Conservation (phyloP, 2,797 vertebrate genomes). For the Sebastes matsubarae region DNA sequence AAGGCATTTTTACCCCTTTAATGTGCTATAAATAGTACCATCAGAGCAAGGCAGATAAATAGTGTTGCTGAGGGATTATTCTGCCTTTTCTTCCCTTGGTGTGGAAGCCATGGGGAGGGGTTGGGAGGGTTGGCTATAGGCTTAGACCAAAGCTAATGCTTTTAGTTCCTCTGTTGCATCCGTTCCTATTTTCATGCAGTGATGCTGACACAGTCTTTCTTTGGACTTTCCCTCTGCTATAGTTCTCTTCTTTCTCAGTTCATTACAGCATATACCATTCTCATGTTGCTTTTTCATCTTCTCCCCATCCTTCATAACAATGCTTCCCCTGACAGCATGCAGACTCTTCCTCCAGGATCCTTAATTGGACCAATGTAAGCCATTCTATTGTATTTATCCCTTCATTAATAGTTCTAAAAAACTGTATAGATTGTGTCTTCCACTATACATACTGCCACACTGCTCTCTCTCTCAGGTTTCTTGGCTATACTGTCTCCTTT, state of each 20-base stretch:
- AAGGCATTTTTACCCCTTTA: conserved; percentile 25
- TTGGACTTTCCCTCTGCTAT: conserved; percentile 14
- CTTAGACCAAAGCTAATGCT: conserved; percentile 50
- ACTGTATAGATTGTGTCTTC: background rate
- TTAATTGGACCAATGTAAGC: conserved; percentile 23
- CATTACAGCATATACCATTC: conserved; percentile 20
- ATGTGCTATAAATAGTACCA: conserved; percentile 68
- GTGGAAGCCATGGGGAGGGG: conserved; percentile 37
- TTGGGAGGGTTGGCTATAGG: conserved; percentile 22
- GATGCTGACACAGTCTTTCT: conserved; percentile 35
- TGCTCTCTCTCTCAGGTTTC: background rate
- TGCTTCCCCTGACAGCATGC: background rate
- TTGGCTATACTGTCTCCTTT: background rate
- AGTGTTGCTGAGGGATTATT: conserved; percentile 58
- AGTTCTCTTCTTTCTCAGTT: conserved; percentile 21
- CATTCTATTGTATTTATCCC: conserved; percentile 1
- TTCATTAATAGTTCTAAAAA: conserved; percentile 20
- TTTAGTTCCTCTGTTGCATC: conserved; percentile 39
- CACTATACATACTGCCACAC: background rate
- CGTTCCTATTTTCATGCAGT: conserved; percentile 14
- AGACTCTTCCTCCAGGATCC: background rate
- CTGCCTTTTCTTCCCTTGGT: conserved; percentile 48
- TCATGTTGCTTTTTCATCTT: conserved; percentile 14
- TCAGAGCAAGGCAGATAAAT: conserved; percentile 61
- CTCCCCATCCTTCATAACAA: conserved; percentile 1